Evolutionary conservation across 2,888 invertebrate species (phyloP).

Genomic region (Myopa tessellatipennis): DNA sequence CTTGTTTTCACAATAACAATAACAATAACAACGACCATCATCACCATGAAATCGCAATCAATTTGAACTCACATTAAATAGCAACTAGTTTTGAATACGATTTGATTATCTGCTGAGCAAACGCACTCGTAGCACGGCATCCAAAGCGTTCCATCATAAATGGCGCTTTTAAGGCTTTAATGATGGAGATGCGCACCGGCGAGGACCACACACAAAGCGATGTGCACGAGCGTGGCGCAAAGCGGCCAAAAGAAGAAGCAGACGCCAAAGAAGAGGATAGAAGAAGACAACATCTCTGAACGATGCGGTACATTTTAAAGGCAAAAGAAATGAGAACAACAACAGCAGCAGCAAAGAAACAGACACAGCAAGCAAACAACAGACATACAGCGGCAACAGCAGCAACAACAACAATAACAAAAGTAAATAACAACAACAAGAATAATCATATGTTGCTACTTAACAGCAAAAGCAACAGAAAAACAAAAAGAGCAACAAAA

Average conservation of each 20-base stretch:
- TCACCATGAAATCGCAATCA: not conserved
- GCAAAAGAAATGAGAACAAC: not conserved
- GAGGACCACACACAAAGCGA: conserved; percentile 36
- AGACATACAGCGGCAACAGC: not conserved
- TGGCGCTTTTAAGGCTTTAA: conserved; percentile 29
- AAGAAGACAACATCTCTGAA: too few relatives aligned
- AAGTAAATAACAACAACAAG: not conserved
- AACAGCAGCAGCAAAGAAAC: not conserved
- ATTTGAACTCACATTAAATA: not conserved
- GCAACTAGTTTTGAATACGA: conserved; percentile 15
- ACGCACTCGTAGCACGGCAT: not conserved
- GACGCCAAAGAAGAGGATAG: too few relatives aligned
- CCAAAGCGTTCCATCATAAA: conserved; percentile 25
- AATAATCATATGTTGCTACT: not conserved
- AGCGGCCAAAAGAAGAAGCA: not conserved
- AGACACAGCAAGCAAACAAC: conserved; percentile 1
- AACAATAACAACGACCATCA: not conserved
- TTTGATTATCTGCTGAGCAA: conserved; percentile 1
- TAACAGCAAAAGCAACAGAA: not conserved
- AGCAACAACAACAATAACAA: not conserved
- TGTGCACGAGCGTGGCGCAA: conserved; percentile 37
- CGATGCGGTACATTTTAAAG: too few relatives aligned
- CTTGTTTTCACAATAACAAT: not conserved
- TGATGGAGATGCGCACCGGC: conserved; percentile 21
- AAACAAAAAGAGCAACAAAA: not conserved